A percentile compares a stretch with the other conserved stretches of the same genome.
phyloP scores from a whole-genome alignment of 35 echinoderm and acorn worm genomes.

The Apostichopus parvimensis region DNA sequence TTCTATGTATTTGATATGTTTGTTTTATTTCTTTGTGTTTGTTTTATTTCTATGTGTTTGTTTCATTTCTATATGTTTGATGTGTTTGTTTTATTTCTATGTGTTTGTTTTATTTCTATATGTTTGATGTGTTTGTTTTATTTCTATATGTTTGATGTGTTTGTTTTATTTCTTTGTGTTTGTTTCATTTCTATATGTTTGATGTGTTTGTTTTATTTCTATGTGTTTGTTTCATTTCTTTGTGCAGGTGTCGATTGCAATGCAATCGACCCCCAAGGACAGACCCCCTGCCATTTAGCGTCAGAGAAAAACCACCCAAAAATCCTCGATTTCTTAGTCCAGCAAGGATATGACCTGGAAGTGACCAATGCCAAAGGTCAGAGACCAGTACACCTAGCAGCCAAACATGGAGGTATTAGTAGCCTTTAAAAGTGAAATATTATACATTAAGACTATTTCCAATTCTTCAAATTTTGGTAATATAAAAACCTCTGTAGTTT shows the following conservation, averaged over 20 bases:
- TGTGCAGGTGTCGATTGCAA: conserved; percentile 77
- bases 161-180: neutral
- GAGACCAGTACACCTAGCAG: conserved; percentile 79
- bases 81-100: neutral
- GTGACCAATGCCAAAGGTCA: conserved; percentile 62
- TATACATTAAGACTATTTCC: neutral
- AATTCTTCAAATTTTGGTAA: neutral
- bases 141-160: neutral
- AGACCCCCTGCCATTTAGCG: conserved; percentile 75
- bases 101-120: neutral
- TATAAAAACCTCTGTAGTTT: no score
- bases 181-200: neutral
- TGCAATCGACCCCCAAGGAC: conserved; percentile 62
- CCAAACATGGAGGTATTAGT: conserved; percentile 82
- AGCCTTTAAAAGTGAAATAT: neutral
- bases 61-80: no score
- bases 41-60: no score
- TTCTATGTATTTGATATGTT: no score
- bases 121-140: neutral
- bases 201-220: neutral
- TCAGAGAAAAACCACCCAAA: conserved; percentile 82
- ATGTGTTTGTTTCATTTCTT: neutral
- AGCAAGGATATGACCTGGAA: conserved; percentile 80
- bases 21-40: no score
- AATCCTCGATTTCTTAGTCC: conserved; percentile 72